These are phyloP conservation scores for Pampusana beccarii DNA, from an alignment of 2,113 vertebrate species.

Conservation along the genomic window DNA sequence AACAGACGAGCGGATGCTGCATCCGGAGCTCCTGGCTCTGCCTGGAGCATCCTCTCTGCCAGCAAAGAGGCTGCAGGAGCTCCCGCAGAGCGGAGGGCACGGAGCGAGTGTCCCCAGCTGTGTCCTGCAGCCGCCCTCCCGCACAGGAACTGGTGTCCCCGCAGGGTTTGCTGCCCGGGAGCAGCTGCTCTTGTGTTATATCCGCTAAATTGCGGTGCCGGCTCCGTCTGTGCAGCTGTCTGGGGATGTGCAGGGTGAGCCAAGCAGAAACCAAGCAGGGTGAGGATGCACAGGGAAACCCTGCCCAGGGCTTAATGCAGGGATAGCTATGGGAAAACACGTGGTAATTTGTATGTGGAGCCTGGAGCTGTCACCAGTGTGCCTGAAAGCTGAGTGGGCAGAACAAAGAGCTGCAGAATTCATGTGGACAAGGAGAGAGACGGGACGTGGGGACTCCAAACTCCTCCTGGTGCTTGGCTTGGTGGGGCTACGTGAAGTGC, in stretches of 20 bases:
- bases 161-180: background rate
- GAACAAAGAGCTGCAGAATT: background rate
- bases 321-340: background rate
- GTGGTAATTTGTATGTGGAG: background rate
- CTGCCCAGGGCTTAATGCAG: background rate
- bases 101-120: background rate
- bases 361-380: background rate
- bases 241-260: background rate
- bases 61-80: background rate
- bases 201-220: background rate
- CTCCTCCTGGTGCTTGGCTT: background rate
- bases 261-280: background rate
- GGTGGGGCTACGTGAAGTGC: fast-evolving
- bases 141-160: background rate
- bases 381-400: background rate
- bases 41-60: background rate
- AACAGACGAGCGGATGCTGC: fast-evolving
- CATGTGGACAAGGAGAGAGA: background rate
- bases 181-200: slow-evolving; percentile 14
- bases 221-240: background rate
- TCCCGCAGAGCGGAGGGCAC: background rate
- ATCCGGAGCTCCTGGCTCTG: background rate
- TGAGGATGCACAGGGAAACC: background rate
- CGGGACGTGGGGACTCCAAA: background rate
- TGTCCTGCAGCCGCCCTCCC: background rate